These are phyloP conservation scores for Dicyrtoma fusca DNA, from an alignment of 2,888 invertebrate genomes.

Conservation along the genomic window DNA sequence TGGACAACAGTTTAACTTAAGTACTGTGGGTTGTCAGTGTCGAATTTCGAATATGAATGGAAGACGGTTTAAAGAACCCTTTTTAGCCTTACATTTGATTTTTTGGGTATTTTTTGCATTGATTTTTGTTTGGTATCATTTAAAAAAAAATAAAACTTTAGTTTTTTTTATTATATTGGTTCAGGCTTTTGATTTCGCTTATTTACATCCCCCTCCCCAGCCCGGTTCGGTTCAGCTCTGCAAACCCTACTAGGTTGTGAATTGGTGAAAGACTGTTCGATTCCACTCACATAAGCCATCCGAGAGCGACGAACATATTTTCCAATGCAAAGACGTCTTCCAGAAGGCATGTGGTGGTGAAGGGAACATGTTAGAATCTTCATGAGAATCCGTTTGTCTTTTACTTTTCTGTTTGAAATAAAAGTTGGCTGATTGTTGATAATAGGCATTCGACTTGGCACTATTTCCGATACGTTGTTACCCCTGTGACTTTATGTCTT, in stretches of 20 bases:
- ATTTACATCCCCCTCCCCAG: not conserved
- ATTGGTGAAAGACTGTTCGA: constrained; percentile 14
- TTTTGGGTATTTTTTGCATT: not conserved
- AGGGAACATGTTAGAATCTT: not conserved
- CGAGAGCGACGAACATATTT: constrained; percentile 1
- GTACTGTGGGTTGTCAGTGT: no score
- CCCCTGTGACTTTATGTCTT: no score
- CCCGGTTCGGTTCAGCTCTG: no score
- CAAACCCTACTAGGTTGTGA: not conserved
- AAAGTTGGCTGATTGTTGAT: constrained; percentile 31
- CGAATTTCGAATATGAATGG: no score
- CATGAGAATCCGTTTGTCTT: not conserved
- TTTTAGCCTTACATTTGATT: not conserved
- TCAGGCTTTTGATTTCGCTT: no score
- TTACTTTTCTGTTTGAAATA: constrained; percentile 21
- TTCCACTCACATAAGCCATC: constrained; percentile 24
- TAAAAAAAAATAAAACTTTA: no score
- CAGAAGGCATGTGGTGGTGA: not conserved
- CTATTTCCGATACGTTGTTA: no score
- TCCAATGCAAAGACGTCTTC: constrained; percentile 2
- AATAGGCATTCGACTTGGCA: constrained; percentile 19
- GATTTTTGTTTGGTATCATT: not conserved
- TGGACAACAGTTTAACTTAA: no score
- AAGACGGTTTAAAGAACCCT: not conserved
- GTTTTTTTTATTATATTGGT: no score